Conservation (phyloP, 2,797 vertebrate species). For the Chanos chanos region DNA sequence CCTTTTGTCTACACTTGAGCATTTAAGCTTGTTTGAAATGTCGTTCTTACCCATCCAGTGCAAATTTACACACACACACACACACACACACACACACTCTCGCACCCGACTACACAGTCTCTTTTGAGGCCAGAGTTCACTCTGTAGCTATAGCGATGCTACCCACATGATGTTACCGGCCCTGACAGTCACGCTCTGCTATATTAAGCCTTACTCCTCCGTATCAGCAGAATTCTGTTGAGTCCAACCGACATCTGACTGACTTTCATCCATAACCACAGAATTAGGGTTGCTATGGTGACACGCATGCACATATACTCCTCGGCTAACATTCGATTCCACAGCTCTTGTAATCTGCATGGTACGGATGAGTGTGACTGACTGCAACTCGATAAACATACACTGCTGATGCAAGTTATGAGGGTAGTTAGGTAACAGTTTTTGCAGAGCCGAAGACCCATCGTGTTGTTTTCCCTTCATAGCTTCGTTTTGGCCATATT, state of each 20-base stretch:
- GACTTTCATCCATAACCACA: background rate
- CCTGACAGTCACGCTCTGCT: slow-evolving; percentile 32
- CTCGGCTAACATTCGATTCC: background rate
- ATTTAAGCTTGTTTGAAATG: too few relatives aligned
- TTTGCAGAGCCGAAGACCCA: too few relatives aligned
- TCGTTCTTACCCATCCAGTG: background rate
- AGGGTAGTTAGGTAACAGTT: too few relatives aligned
- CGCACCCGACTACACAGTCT: background rate
- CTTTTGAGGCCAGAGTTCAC: slow-evolving; percentile 22
- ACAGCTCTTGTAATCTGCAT: background rate
- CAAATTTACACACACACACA: background rate
- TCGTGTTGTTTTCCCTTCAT: too few relatives aligned
- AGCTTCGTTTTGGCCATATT: too few relatives aligned
- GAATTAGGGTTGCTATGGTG: slow-evolving; percentile 9
- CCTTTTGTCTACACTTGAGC: too few relatives aligned
- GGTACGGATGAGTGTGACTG: background rate
- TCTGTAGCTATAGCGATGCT: slow-evolving; percentile 47
- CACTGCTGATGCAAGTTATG: too few relatives aligned
- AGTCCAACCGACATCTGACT: slow-evolving; percentile 3
- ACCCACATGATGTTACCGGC: slow-evolving; percentile 37
- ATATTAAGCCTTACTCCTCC: slow-evolving; percentile 30
- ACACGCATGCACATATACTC: background rate
- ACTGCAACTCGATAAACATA: background rate
- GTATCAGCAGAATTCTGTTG: slow-evolving; percentile 10
- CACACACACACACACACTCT: background rate